These are phyloP conservation scores for Leptopterna dolabrata DNA, from an alignment of 2,888 invertebrate species.

Conservation along the genomic window DNA sequence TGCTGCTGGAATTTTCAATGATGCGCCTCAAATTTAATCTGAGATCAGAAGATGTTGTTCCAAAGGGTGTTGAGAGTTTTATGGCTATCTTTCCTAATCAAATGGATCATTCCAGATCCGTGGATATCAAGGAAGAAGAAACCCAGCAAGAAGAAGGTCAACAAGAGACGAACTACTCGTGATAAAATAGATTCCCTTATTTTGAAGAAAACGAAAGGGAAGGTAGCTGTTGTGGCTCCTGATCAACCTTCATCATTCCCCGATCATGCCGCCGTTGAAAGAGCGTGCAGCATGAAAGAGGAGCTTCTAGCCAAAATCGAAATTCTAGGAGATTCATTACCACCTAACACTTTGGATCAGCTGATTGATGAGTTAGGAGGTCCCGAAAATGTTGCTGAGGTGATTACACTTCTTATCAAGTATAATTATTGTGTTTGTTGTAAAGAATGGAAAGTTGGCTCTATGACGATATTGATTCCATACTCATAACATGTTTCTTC, in stretches of 20 bases:
- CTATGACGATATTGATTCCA: background rate
- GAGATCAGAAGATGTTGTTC: too few relatives aligned
- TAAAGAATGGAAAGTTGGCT: too few relatives aligned
- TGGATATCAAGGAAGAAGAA: slow-evolving; percentile 80
- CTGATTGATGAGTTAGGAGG: slow-evolving; percentile 98
- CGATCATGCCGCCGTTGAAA: slow-evolving; percentile 86
- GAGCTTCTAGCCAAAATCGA: slow-evolving; percentile 89
- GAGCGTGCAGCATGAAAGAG: slow-evolving; percentile 93
- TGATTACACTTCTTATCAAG: slow-evolving; percentile 63
- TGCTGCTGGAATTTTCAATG: too few relatives aligned
- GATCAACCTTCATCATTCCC: slow-evolving; percentile 70
- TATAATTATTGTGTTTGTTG: too few relatives aligned
- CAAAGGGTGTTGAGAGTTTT: too few relatives aligned
- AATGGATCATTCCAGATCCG: slow-evolving; percentile 71
- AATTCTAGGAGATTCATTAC: slow-evolving; percentile 84
- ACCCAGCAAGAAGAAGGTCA: slow-evolving; percentile 67
- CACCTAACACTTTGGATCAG: slow-evolving; percentile 98
- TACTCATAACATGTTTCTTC: too few relatives aligned
- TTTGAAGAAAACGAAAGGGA: slow-evolving; percentile 64
- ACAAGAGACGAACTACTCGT: slow-evolving; percentile 76
- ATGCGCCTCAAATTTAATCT: too few relatives aligned
- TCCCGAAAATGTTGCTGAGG: slow-evolving; percentile 96
- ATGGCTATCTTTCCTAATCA: too few relatives aligned
- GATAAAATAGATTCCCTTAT: slow-evolving; percentile 83
- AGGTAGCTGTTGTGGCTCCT: slow-evolving; percentile 43